These are phyloP conservation scores for Siniperca scherzeri DNA, from an alignment of 2,797 vertebrate genomes.

Conservation along the genomic window DNA sequence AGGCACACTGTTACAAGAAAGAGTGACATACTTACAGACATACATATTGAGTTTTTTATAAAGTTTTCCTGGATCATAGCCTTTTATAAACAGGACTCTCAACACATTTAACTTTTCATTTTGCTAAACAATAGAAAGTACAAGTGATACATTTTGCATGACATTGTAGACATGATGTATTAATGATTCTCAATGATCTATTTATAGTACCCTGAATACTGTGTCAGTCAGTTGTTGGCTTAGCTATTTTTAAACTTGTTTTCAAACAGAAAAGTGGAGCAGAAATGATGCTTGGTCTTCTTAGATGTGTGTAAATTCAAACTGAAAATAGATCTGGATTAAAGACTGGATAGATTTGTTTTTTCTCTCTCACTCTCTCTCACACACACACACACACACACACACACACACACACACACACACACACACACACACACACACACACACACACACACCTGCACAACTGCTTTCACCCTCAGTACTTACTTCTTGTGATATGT, in stretches of 20 bases:
- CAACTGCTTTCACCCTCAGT: not conserved
- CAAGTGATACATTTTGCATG: not conserved
- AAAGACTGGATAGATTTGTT: not conserved
- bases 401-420: not conserved
- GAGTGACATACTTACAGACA: too few relatives aligned
- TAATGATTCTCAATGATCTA: conserved; percentile 50
- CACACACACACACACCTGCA: not conserved
- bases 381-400: not conserved
- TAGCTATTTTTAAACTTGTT: conserved; percentile 53
- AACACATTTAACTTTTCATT: too few relatives aligned
- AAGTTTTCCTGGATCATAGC: too few relatives aligned
- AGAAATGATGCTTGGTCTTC: conserved; percentile 28
- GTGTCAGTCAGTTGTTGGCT: conserved; percentile 33
- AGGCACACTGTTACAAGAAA: too few relatives aligned
- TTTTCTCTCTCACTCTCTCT: not conserved
- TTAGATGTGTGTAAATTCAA: conserved; percentile 42
- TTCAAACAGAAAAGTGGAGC: conserved; percentile 47
- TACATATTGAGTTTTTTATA: too few relatives aligned
- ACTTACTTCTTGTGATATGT: not conserved
- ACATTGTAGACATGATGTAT: conserved; percentile 23
- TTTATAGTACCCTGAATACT: conserved; percentile 38
- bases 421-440: not conserved
- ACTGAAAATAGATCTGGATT: conserved; percentile 57
- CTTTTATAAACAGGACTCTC: too few relatives aligned
- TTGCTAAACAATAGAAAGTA: not conserved